Evolutionary conservation across 2,797 vertebrate genomes (phyloP).

Genomic region (Spatula clypeata): DNA sequence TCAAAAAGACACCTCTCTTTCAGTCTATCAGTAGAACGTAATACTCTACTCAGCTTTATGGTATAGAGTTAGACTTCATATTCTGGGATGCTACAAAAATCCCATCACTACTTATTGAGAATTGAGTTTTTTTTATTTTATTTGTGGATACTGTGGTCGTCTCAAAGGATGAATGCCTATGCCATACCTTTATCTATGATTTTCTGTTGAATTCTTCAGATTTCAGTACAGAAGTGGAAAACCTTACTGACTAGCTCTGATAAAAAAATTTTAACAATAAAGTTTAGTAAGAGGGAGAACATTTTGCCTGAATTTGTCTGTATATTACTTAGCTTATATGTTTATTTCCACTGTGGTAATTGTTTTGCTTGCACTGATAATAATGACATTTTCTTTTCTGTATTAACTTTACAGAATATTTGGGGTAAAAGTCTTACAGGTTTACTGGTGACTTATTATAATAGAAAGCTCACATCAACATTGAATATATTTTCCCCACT

Average conservation of each 20-base stretch:
- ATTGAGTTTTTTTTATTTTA: background rate
- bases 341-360: background rate
- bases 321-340: background rate
- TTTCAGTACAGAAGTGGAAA: background rate
- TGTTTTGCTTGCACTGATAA: background rate
- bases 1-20: background rate
- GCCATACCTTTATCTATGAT: background rate
- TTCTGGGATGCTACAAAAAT: background rate
- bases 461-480: background rate
- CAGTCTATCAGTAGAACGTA: background rate
- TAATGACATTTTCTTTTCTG: background rate
- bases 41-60: accelerated
- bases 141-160: background rate
- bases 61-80: background rate
- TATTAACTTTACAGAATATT: background rate
- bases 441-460: background rate
- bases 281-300: accelerated
- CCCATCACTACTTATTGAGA: background rate
- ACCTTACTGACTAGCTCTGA: background rate
- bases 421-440: accelerated
- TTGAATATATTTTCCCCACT: background rate
- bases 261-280: background rate
- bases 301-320: background rate
- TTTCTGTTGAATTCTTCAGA: background rate
- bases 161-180: background rate